Evolutionary conservation across 1,140 invertebrate species (phyloP).

Genomic region (Periplaneta americana): DNA sequence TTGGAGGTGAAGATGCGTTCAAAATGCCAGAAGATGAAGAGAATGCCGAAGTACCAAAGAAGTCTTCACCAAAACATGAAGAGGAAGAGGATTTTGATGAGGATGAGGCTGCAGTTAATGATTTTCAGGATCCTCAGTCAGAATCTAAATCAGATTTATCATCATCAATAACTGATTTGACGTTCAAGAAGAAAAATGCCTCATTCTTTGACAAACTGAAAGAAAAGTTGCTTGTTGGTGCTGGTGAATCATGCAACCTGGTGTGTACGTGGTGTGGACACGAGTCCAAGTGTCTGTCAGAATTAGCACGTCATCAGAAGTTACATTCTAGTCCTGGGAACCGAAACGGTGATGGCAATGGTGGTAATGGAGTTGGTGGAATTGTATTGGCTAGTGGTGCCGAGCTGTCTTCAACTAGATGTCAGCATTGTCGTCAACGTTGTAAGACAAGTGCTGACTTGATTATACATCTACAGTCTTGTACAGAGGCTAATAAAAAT

Average conservation of each 20-base stretch:
- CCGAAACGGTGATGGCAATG: slow-evolving; percentile 22
- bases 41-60: background rate
- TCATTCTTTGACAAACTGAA: slow-evolving; percentile 79
- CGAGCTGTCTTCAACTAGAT: slow-evolving; percentile 58
- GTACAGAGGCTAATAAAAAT: slow-evolving; percentile 40
- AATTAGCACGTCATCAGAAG: slow-evolving; percentile 67
- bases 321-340: slow-evolving; percentile 45
- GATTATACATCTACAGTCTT: slow-evolving; percentile 63
- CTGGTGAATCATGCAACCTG: slow-evolving; percentile 50
- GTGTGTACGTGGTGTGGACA: slow-evolving; percentile 68
- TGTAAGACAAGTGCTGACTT: slow-evolving; percentile 78
- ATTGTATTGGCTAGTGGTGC: slow-evolving; percentile 27
- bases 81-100: background rate
- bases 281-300: slow-evolving; percentile 78
- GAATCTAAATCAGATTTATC: background rate
- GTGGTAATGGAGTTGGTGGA: slow-evolving; percentile 39
- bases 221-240: slow-evolving; percentile 54
- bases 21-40: slow-evolving; percentile 7
- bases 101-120: background rate
- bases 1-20: slow-evolving; percentile 39
- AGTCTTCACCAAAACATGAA: background rate
- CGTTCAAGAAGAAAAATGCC: slow-evolving; percentile 60
- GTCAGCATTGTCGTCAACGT: slow-evolving; percentile 75
- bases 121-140: background rate
- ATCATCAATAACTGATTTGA: slow-evolving; percentile 11